These are phyloP conservation scores for Dromas ardeola DNA, from an alignment of 2,113 vertebrate genomes.

Conservation along the genomic window DNA sequence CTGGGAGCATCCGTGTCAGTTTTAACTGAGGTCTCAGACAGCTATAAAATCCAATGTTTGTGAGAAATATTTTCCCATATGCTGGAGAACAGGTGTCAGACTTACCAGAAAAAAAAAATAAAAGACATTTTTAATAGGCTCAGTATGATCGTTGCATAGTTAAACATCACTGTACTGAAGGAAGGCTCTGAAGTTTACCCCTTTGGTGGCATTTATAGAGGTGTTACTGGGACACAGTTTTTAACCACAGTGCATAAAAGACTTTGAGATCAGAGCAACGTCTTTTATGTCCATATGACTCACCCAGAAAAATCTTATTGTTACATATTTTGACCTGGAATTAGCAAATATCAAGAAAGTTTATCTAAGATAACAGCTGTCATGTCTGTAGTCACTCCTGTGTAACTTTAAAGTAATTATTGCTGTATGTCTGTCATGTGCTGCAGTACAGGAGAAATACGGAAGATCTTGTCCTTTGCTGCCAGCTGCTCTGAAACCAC, in stretches of 20 bases:
- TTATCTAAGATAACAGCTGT: background rate
- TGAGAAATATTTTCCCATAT: background rate
- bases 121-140: background rate
- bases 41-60: background rate
- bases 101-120: background rate
- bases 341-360: slow-evolving; percentile 10
- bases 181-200: background rate
- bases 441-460: background rate
- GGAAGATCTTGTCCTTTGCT: background rate
- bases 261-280: background rate
- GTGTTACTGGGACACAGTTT: background rate
- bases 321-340: background rate
- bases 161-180: background rate
- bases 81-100: background rate
- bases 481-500: background rate
- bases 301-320: background rate
- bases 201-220: background rate
- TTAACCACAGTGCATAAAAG: background rate
- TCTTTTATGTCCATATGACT: background rate
- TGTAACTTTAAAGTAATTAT: background rate
- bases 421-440: background rate
- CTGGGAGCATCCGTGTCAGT: background rate
- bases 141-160: background rate
- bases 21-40: background rate
- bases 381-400: background rate